Evolutionary conservation across 2,797 vertebrate genomes (phyloP).

Genomic region (Pogonophryne albipinna): DNA sequence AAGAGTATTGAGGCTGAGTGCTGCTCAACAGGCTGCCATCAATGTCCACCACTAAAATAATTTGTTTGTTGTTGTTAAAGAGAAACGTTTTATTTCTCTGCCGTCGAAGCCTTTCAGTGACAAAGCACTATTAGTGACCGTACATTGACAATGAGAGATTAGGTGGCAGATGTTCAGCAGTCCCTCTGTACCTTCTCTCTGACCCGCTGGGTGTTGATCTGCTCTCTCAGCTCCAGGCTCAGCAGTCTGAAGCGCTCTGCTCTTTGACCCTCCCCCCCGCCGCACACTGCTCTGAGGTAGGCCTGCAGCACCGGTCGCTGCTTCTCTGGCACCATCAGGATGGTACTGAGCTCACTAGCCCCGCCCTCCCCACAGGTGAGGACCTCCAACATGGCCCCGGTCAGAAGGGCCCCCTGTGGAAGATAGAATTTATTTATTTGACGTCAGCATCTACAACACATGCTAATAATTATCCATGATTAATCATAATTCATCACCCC

Average conservation of each 20-base stretch:
- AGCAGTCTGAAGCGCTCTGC: conserved; percentile 85
- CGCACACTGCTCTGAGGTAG: conserved; percentile 84
- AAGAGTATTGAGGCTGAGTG: too few relatives aligned
- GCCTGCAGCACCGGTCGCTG: conserved; percentile 79
- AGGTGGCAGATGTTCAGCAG: too few relatives aligned
- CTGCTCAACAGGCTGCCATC: too few relatives aligned
- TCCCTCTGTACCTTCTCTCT: conserved; percentile 83
- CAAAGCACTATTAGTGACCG: too few relatives aligned
- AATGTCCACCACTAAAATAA: too few relatives aligned
- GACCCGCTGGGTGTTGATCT: conserved; percentile 87
- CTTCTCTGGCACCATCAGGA: conserved; percentile 83
- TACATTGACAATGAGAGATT: too few relatives aligned
- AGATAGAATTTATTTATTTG: not conserved
- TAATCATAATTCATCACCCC: too few relatives aligned
- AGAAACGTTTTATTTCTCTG: too few relatives aligned
- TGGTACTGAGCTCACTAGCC: conserved; percentile 76
- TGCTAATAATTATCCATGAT: not conserved
- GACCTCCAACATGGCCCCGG: conserved; percentile 85
- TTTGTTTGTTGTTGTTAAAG: too few relatives aligned
- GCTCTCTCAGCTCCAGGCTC: conserved; percentile 87
- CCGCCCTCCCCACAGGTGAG: conserved; percentile 86
- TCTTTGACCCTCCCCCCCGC: conserved; percentile 73
- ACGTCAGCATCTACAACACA: not conserved
- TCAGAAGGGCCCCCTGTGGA: conserved; percentile 86
- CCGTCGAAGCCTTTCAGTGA: too few relatives aligned